Evolutionary conservation across 2,113 vertebrate species (phyloP), one percentile per base, ranked within the genome.

Genomic region (Candoia aspera): DNA sequence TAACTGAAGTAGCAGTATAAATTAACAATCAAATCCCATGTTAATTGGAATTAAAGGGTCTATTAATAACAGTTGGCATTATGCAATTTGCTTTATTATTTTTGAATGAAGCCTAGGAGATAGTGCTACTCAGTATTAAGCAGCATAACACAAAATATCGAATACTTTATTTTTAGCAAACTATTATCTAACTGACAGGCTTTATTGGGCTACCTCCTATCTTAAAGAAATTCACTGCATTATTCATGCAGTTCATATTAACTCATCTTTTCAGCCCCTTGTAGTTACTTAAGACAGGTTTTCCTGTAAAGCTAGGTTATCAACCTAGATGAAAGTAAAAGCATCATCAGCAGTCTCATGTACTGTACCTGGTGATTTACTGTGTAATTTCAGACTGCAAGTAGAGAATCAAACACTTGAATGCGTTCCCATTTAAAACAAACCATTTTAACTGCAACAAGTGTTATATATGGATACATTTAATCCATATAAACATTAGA

Each of bases 1-100:
- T 94, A 96, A 96, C 60, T 94, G 83, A 94, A 60, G 90, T 87
- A 93, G 37, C 87, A 97, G 79, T 95, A 92, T 94, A 90, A 13
- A 0, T 95, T 97, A 96, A 95, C 94, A 93, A 91, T 90, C 94
- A 91, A 95, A 95, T 93, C 94, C 60, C 95, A 94, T 94, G 88
- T 96, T 87, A 95, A 88, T 92, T 93, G 93, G 68, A 95, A 86
- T 91, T 37, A 0, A 0, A 73, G 86, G 57, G 54, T 89, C 62
- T 91, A 89, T 90, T 94, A 24, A 0, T 94, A 90, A 93, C 55
- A 87, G 93, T 95, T 91, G 94, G 95, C 93, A 95, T 87, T 95
- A 93, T 58, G 87, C 84, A 29, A 95, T 94, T 87, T 91, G 0
- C 13, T 15, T 92, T 94, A 96, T 94, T 95, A 94, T 90, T 86